Evolutionary conservation across 2,888 invertebrate species (phyloP).

Genomic region (Ethmia dodecea): DNA sequence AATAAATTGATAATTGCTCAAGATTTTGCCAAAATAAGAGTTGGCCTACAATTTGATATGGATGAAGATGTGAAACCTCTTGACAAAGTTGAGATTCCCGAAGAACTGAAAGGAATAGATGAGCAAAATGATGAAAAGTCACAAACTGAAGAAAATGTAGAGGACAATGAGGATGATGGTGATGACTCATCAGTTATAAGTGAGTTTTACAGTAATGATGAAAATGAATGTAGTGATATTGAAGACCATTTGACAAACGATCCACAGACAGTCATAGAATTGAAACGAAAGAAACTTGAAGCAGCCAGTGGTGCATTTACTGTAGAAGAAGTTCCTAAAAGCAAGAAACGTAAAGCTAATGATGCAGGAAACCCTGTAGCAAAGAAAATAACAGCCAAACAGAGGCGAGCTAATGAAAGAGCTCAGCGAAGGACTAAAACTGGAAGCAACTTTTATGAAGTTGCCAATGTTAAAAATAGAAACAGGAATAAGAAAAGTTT

Average conservation of each 20-base stretch:
- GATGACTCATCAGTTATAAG: constrained; percentile 81
- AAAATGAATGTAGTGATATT: constrained; percentile 73
- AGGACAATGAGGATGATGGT: constrained; percentile 50
- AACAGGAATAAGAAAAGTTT: constrained; percentile 86
- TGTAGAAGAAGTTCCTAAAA: constrained; percentile 68
- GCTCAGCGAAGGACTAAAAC: constrained; percentile 87
- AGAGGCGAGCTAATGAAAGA: constrained; percentile 85
- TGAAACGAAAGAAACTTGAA: constrained; percentile 61
- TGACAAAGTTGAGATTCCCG: constrained; percentile 63
- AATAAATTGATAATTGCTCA: constrained; percentile 80
- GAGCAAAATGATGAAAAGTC: constrained; percentile 41
- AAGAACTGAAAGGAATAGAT: constrained; percentile 64
- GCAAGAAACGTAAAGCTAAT: constrained; percentile 44
- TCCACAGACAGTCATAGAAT: constrained; percentile 63
- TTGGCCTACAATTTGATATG: constrained; percentile 82
- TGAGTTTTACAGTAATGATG: constrained; percentile 83
- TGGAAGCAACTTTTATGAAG: constrained; percentile 93
- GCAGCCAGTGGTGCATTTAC: constrained; percentile 75
- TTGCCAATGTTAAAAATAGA: constrained; percentile 91
- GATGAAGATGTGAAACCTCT: constrained; percentile 80
- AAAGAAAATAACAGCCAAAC: constrained; percentile 85
- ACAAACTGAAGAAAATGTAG: constrained; percentile 29
- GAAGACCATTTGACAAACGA: constrained; percentile 69
- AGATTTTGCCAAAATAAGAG: constrained; percentile 89
- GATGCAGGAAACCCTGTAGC: constrained; percentile 24